Evolutionary conservation across 1,140 invertebrate genomes (phyloP).

Genomic region (Nasonia longicornis): DNA sequence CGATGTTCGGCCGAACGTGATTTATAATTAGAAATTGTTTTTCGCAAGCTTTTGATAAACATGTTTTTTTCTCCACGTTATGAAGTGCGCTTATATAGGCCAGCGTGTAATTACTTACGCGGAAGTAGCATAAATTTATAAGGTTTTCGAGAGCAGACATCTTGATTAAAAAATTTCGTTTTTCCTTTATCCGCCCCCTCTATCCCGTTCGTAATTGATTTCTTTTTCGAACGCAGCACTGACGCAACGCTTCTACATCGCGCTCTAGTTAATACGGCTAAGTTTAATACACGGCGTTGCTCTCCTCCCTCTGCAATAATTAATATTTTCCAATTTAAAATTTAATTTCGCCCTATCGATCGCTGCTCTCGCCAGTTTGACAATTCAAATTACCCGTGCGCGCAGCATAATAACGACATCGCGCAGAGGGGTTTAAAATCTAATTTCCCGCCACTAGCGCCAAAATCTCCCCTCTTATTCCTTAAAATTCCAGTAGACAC

Average conservation of each 20-base stretch:
- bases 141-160: not conserved
- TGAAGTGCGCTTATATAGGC: not conserved
- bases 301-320: not conserved
- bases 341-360: not conserved
- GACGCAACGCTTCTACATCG: not conserved
- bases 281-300: not conserved
- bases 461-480: too few relatives aligned
- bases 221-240: not conserved
- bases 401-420: too few relatives aligned
- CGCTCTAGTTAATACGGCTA: not conserved
- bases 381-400: not conserved
- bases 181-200: too few relatives aligned
- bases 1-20: not conserved
- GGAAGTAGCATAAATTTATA: not conserved
- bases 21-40: constrained; percentile 2
- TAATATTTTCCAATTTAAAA: not conserved
- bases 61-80: too few relatives aligned
- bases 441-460: not conserved
- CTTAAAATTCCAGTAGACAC: too few relatives aligned
- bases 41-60: not conserved
- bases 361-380: not conserved
- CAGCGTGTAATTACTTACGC: not conserved
- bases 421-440: not conserved
- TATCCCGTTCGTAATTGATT: not conserved
- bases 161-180: not conserved